Conservation (phyloP, 1,140 invertebrate genomes). For the Platyscapa corneri region DNA sequence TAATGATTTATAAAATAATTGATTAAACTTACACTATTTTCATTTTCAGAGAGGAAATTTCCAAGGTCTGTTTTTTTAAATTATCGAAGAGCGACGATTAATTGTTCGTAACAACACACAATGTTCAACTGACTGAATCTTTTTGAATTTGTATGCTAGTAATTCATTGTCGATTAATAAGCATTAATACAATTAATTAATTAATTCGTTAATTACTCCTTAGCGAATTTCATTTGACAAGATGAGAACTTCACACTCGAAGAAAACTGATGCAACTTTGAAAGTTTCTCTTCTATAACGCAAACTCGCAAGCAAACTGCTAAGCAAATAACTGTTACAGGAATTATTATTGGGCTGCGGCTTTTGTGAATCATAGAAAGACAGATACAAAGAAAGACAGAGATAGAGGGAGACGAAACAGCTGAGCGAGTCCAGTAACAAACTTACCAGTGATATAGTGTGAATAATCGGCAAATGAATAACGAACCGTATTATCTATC, state of each 20-base stretch:
- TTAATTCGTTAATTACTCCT: no score
- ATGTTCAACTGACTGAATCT: no score
- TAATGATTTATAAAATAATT: not conserved
- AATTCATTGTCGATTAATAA: no score
- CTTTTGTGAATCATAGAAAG: no score
- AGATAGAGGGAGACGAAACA: not conserved
- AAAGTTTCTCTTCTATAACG: not conserved
- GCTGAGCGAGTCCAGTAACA: not conserved
- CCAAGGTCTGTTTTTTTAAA: not conserved
- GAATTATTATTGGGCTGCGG: not conserved
- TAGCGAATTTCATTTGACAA: no score
- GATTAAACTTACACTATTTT: not conserved
- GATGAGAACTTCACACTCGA: no score
- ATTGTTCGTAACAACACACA: no score
- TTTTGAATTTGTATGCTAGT: no score
- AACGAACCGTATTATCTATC: not conserved
- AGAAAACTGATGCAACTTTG: no score
- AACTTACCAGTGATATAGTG: not conserved
- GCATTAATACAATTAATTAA: no score
- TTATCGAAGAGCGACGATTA: not conserved
- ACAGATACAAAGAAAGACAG: no score
- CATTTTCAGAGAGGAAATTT: not conserved
- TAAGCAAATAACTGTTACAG: not conserved
- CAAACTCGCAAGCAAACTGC: not conserved
- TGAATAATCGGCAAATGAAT: constrained; percentile 4